Base-by-base conservation (phyloP, 1,140 invertebrate species). In the Scaptomyza montana region DNA sequence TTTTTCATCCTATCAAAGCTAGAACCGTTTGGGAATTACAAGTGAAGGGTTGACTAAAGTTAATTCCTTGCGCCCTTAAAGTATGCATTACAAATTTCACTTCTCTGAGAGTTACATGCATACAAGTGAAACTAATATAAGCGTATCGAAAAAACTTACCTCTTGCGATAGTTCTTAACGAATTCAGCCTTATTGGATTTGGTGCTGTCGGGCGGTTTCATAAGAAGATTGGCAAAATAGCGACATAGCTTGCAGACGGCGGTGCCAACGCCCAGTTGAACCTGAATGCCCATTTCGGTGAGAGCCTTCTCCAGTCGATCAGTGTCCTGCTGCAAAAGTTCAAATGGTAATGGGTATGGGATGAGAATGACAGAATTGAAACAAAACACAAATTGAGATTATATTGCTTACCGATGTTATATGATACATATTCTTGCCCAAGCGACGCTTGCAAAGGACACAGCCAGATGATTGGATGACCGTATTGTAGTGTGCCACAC, bases 171-270 rank as follows among this genome's bases (percentile, higher is more conserved):
- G 63, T 94, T 94, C 74, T 93, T 94, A 53, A 93, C 93, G 65
- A 96, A 96, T 10, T 93, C 93, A 12, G 93, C 92, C 59, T 94
- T 94, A 69, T 93, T 93, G 25, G 93, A 93, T 49, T 94, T 93
- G 77, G 93, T 74, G 28, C 81, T 84, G 67, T 94, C 87, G 6
- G 92, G 90, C 10, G 93, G 93, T 59, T 96, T 95, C 62, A 96
- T 92, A 30, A 96, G 92, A 19, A 96, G 82, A 50, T 95, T 94
- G 57, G 94, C 95, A 90, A 95, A 97, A 80, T 96, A 95, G 65
- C 95, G 94, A 78, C 96, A 97, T 5, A 96, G 90, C 92, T 97
- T 97, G 91, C 96, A 97, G 9, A 97, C 94, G 72, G 96, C 94
- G 0, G 94, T 93, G 75, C 93, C 92, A 19, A 92, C 89, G 36